Evolutionary conservation across 2,113 vertebrate species (phyloP).

Genomic region (Odocoileus virginianus): DNA sequence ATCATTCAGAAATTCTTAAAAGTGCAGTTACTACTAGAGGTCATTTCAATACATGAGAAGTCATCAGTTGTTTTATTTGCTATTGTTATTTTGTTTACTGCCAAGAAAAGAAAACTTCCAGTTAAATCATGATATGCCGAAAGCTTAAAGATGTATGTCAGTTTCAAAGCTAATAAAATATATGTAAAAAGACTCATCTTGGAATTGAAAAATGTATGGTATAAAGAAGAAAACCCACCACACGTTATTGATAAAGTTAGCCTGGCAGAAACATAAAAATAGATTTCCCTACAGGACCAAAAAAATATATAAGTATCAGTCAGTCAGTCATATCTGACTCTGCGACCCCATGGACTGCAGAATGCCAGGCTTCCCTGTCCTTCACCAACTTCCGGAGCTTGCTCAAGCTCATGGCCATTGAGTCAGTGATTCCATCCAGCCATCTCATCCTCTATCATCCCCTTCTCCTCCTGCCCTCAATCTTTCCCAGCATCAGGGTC

Average conservation of each 20-base stretch:
- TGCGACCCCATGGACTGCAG: too few relatives aligned
- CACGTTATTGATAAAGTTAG: background rate
- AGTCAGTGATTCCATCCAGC: too few relatives aligned
- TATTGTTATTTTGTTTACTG: background rate
- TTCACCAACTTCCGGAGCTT: too few relatives aligned
- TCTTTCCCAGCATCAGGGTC: too few relatives aligned
- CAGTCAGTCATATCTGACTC: too few relatives aligned
- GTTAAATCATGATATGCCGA: background rate
- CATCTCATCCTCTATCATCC: too few relatives aligned
- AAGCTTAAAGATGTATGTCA: background rate
- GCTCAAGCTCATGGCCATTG: too few relatives aligned
- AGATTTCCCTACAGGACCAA: background rate
- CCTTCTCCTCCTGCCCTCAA: too few relatives aligned
- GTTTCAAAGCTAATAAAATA: background rate
- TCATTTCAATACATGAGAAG: background rate
- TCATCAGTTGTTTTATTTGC: background rate
- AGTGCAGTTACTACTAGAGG: background rate
- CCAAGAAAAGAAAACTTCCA: background rate
- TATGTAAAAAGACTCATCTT: background rate
- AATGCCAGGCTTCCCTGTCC: too few relatives aligned
- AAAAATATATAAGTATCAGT: background rate
- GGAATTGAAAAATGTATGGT: background rate
- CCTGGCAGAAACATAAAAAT: background rate
- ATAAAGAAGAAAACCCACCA: background rate
- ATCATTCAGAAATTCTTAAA: background rate